Base-by-base conservation (phyloP, 2,888 invertebrate species). In the Nipponacmea schrenckii region DNA sequence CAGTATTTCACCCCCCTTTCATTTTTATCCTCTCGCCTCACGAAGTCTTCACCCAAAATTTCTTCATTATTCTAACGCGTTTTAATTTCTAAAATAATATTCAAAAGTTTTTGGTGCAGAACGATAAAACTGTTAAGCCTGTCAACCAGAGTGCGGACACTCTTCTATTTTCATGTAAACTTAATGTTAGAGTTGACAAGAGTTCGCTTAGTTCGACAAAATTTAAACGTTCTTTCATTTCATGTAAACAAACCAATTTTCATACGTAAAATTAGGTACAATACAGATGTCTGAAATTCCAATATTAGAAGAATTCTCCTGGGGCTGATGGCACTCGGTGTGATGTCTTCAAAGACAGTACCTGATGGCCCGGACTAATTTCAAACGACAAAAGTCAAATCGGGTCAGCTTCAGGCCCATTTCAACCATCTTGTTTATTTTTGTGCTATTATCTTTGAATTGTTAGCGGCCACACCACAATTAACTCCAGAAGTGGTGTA, bases 361-460 rank as follows among this genome's bases (percentile, higher is more conserved):
- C 68, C 48, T 46, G 45, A 63, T 63, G 27, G 62, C 68, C 68
- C 45, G 62, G 63, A 56, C 56, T 56, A 56, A 24, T 24, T 20
- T 56, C 24, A 56, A 56, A 56, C 56, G 56, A 24, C 56, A 56
- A 56, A 56, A 24, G 56, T 56, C 39, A 56, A 56, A 56, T 56
- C 56, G 24, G 56, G 56, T 56, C 56, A 24, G 56, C 56, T 63
- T 63, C 26, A 46, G 48, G 70, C 50, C 62, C 62, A 56, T 66
- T 56, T 17, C 44, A 15, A 31, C 39, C 27, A 24, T 66, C 26
- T 20, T 70, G 70, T 70, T 70, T 70, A 65, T 70, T 70, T 70
- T 70, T 65, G 46, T 70, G 64, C 45, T 70, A 70, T 70, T 70
- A 70, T 24, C 66, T 65, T 65, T 39, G 44, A 65, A 70, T 70